Evolutionary conservation across 2,888 invertebrate species (phyloP), one percentile per base, ranked within the genome.

Genomic region (Selenia dentaria): DNA sequence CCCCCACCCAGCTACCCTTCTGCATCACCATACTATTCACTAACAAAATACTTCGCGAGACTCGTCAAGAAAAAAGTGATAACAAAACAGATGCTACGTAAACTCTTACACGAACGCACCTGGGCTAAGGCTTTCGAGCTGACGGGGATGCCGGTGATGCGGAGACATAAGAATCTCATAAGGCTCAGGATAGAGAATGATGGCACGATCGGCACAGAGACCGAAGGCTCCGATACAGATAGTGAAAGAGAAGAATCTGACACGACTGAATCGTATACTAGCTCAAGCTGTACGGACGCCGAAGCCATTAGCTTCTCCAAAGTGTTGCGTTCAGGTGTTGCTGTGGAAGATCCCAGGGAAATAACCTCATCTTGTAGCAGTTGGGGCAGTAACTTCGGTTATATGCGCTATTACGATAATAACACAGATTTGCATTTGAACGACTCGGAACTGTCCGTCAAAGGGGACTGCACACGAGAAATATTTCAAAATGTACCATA

Each of bases 1-100:
- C 95, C 95, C 55, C 94, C 95, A 57, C 92, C 93, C 82, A 94
- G 93, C 83, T 95, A 94, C 87, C 95, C 94, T 71, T 92, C 94
- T 65, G 94, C 95, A 59, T 94, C 95, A 35, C 96, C 96, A 14
- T 96, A 95, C 80, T 93, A 94, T 60, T 94, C 94, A 55, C 91
- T 96, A 54, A 95, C 95, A 28, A 94, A 94, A 74, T 94, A 94
- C 80, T 96, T 95, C 76, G 94, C 94, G 53, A 93, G 93, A 70
- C 92, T 95, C 45, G 95, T 96, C 22, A 94, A 93, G 74, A 92
- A 93, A 74, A 95, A 94, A 70, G 85, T 94, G 8, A 93, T 96
- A 52, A 94, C 93, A 6, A 91, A 94, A 49, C 92, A 93, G 67
- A 92, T 96, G 73, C 89, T 96, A 45, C 95, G 96, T 76, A 93